phyloP scores from a whole-genome alignment of 2,797 vertebrate species.

The Malurus splendens region DNA sequence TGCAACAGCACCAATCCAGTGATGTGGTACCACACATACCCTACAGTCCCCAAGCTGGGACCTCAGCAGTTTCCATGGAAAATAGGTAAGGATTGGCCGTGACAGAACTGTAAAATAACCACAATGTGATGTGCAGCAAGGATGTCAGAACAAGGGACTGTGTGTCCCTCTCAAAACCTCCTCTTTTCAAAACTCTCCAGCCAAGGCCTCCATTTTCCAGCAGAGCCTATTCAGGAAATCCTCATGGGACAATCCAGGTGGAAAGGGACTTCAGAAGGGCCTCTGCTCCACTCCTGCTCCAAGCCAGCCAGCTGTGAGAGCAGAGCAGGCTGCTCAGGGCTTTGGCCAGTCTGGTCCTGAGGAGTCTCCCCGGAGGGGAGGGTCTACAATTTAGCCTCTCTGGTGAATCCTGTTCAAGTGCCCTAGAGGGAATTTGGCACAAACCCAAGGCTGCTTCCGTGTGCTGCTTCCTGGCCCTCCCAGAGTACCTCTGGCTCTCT shows the following conservation, averaged over 20 bases:
- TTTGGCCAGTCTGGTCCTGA: neutral
- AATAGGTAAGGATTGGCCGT: neutral
- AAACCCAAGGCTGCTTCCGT: neutral
- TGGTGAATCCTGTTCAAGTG: neutral
- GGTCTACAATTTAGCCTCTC: neutral
- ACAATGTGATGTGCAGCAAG: fast-evolving
- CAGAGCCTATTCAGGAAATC: neutral
- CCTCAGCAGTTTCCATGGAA: neutral
- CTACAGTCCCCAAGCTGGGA: neutral
- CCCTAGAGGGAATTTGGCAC: fast-evolving
- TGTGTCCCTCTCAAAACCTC: neutral
- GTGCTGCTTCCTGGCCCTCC: neutral
- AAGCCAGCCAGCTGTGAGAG: neutral
- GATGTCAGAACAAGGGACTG: neutral
- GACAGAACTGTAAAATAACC: neutral
- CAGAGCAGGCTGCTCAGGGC: neutral
- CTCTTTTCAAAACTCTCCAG: neutral
- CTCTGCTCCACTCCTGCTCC: neutral
- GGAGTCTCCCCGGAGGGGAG: neutral
- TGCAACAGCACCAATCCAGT: no score
- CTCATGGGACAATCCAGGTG: neutral
- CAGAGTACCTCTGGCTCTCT: neutral
- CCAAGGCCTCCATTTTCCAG: neutral
- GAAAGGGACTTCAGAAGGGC: neutral
- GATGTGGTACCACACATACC: neutral